phyloP scores from a whole-genome alignment of 2,888 invertebrate species.

The Criorhina ranunculi region DNA sequence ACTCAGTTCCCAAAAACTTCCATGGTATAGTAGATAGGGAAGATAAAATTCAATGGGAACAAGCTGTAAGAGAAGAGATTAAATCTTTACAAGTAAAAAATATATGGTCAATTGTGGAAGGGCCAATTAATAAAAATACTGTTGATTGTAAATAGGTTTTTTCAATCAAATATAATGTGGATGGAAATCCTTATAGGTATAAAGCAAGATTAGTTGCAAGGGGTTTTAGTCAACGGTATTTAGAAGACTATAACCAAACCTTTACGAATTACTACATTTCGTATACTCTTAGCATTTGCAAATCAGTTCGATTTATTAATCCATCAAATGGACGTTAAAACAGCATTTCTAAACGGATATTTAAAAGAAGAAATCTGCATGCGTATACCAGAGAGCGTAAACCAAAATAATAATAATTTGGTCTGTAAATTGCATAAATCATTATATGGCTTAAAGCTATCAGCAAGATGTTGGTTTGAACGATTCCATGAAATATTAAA shows the following conservation, averaged over 20 bases:
- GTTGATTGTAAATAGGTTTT: slow-evolving; percentile 70
- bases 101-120: slow-evolving; percentile 58
- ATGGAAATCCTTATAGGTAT: slow-evolving; percentile 41
- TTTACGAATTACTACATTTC: slow-evolving; percentile 69
- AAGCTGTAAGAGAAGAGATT: slow-evolving; percentile 73
- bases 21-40: slow-evolving; percentile 52
- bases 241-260: slow-evolving; percentile 67
- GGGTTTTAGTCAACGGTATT: slow-evolving; percentile 68
- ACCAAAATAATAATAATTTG: neutral
- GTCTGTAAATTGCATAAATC: slow-evolving; percentile 61
- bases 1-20: slow-evolving; percentile 41
- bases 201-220: slow-evolving; percentile 58
- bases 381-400: neutral
- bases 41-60: slow-evolving; percentile 64
- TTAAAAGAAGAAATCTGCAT: slow-evolving; percentile 15
- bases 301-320: slow-evolving; percentile 66
- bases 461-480: slow-evolving; percentile 63
- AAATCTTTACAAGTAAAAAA: slow-evolving; percentile 64
- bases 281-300: slow-evolving; percentile 60
- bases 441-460: slow-evolving; percentile 70
- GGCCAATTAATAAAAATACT: neutral
- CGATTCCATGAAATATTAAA: slow-evolving; percentile 50
- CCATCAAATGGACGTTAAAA: slow-evolving; percentile 75
- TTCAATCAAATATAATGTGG: slow-evolving; percentile 75
- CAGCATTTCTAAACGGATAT: slow-evolving; percentile 71